A percentile compares a stretch with the other conserved stretches of the same genome.
phyloP scores from a whole-genome alignment of 1,140 invertebrate genomes.

The Reticulitermes speratus region DNA sequence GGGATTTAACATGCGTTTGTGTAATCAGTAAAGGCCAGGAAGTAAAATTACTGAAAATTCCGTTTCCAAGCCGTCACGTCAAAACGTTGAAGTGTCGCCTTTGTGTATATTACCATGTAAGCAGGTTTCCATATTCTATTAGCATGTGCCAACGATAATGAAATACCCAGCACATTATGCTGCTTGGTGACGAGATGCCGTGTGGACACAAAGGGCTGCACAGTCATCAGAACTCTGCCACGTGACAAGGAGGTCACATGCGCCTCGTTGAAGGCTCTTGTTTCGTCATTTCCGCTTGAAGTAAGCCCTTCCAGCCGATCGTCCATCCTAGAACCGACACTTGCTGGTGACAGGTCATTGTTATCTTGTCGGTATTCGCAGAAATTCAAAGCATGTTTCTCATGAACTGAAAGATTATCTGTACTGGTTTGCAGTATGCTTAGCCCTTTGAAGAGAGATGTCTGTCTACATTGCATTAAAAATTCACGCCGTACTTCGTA shows the following conservation, averaged over 20 bases:
- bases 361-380: background rate
- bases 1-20: too few relatives aligned
- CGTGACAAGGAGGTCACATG: background rate
- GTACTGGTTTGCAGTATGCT: too few relatives aligned
- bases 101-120: too few relatives aligned
- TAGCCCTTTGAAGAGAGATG: too few relatives aligned
- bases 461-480: too few relatives aligned
- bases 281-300: constrained; percentile 2
- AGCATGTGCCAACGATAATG: background rate
- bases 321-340: background rate
- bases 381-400: background rate
- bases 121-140: background rate
- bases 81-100: background rate
- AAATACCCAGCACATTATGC: background rate
- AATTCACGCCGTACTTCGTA: too few relatives aligned
- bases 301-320: background rate
- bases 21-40: too few relatives aligned
- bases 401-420: background rate
- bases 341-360: too few relatives aligned
- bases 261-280: background rate
- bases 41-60: too few relatives aligned
- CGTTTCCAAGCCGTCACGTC: background rate
- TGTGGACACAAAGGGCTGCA: too few relatives aligned
- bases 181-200: background rate
- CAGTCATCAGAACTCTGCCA: background rate